Conservation (phyloP, 2,113 vertebrate species). For the Lepidothrix coronata region DNA sequence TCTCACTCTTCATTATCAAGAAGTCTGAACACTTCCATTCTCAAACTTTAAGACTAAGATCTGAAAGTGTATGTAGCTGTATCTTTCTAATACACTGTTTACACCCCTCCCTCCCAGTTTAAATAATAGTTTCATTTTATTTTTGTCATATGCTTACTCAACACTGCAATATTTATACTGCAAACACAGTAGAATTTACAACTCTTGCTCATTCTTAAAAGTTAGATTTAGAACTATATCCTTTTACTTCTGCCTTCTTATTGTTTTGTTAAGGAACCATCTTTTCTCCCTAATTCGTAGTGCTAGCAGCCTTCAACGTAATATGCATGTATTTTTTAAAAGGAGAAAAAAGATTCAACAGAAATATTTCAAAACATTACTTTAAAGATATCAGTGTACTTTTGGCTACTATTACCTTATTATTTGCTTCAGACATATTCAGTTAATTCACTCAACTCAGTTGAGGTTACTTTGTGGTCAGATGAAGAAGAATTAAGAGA, state of each 20-base stretch:
- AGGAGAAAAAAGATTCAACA: neutral
- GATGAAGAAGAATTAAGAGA: neutral
- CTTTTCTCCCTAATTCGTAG: neutral
- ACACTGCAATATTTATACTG: neutral
- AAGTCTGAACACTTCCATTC: neutral
- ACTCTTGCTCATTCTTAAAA: neutral
- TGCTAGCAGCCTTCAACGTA: neutral
- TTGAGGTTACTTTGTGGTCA: neutral
- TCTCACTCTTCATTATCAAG: neutral
- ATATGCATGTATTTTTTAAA: neutral
- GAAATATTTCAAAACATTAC: neutral
- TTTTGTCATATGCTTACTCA: constrained; percentile 38
- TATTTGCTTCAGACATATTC: neutral
- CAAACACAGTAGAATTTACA: neutral
- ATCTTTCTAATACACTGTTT: neutral
- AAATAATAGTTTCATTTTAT: constrained; percentile 45
- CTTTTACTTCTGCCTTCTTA: neutral
- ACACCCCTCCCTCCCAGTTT: neutral
- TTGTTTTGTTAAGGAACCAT: neutral
- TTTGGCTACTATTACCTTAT: neutral
- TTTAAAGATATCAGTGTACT: neutral
- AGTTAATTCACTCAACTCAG: neutral
- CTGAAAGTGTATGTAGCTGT: neutral
- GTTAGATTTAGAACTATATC: neutral
- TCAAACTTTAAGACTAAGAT: neutral